Base-by-base conservation (phyloP, 2,888 invertebrate genomes). In the Phyllotreta cruciferae region DNA sequence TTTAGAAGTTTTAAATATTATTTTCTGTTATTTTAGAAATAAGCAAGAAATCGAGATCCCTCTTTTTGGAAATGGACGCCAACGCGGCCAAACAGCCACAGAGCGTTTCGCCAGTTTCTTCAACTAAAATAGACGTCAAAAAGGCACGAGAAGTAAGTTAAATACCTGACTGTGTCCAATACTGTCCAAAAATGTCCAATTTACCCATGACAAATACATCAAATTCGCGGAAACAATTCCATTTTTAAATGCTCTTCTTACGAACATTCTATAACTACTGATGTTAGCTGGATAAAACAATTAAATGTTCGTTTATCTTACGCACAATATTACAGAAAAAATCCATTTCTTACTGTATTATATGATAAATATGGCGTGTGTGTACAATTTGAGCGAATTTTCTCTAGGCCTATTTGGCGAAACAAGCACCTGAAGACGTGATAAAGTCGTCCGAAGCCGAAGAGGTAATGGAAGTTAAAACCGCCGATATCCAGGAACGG, bases 61-160 rank as follows among this genome's bases (percentile, higher is more conserved):
- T 94, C 68, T 95, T 95, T 82, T 82, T 93, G 82, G 91, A 94
- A 80, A 82, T 95, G 71, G 94, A 95, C 78, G 93, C 93, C 0
- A 87, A 88, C 61, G 89, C 85, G 11, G 88, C 75, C 76, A 90
- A 86, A 83, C 80, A 86, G 14, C 85, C 88, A 38, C 82, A 85
- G 54, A 60, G 24, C 36, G 83, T 88, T 1, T 86, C 88, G 3
- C 86, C 87, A 1, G 84, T 86, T 6, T 80, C 83, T 49, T 75
- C 85, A 71, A 85, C 85, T 0, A 85, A 84, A 75, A 85, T 86
- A 73, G 86, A 86, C 65, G 83, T 87, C 13, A 86, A 86, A 68
- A 85, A 86, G 70, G 83, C 83, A 14, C 80, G 84, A 78, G 85
- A 85, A 77, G 85, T 85, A 75, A 82, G 80, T 80, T 47, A 38